Conservation (phyloP, 2,888 invertebrate species). For the Aporophyla nigra region DNA sequence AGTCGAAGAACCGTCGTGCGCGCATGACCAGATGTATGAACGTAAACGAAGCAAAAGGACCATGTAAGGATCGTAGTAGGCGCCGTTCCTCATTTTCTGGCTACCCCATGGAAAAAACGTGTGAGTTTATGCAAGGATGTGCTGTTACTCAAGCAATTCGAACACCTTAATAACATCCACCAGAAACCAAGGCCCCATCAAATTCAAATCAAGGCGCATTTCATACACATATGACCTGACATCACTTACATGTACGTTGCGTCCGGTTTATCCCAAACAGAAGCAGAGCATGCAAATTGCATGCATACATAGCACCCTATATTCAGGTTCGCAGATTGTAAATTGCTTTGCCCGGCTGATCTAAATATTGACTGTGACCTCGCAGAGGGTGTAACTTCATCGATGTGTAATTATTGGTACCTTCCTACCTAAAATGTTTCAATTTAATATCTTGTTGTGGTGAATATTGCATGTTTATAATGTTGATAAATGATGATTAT, state of each 20-base stretch:
- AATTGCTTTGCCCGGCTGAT: conserved; percentile 76
- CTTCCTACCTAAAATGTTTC: conserved; percentile 27
- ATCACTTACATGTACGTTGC: conserved; percentile 67
- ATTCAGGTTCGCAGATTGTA: conserved; percentile 76
- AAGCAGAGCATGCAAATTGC: conserved; percentile 76
- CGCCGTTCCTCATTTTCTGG: no score
- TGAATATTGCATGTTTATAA: not conserved
- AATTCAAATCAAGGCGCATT: conserved; percentile 61
- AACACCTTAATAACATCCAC: conserved; percentile 4
- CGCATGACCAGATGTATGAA: no score
- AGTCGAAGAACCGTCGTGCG: no score
- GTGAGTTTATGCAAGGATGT: not conserved
- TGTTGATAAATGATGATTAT: not conserved
- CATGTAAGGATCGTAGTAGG: no score
- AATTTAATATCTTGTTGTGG: conserved; percentile 1
- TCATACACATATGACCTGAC: conserved; percentile 64
- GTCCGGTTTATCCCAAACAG: conserved; percentile 66
- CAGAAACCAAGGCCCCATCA: conserved; percentile 46
- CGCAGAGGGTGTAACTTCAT: conserved; percentile 56
- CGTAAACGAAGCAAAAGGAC: no score
- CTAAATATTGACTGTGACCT: conserved; percentile 73
- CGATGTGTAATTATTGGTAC: conserved; percentile 49
- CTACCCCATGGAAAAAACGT: no score
- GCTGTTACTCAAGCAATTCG: not conserved
- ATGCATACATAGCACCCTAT: conserved; percentile 73